Evolutionary conservation across 2,113 vertebrate species (phyloP), one percentile per base, ranked within the genome.

Genomic region (Atractosteus spatula): DNA sequence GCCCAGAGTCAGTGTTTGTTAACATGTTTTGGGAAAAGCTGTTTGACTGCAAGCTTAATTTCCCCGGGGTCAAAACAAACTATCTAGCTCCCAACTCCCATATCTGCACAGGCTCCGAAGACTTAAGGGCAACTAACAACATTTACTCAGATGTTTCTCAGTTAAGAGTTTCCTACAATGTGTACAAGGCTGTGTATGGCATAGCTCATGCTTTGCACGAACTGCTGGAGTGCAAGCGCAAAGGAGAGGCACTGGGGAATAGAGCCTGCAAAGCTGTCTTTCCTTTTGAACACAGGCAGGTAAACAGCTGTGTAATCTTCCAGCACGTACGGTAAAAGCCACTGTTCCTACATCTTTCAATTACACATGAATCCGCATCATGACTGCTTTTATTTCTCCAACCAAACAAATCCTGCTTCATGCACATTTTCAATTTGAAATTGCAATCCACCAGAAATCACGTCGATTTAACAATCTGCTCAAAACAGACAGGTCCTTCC

Each of bases 21-120:
- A 90, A 89, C 66, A 86, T 87, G 79, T 89, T 91, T 77, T 92
- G 91, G 90, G 87, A 91, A 77, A 87, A 88, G 55, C 71, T 88
- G 65, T 92, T 92, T 77, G 77, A 66, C 55, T 92, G 91, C 68
- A 83, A 41, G 14, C 75, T 92, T 3, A 17, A 69, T 29, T 84
- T 84, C 69, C n/a, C 2, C 41, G 62, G 3, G 41, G 57, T n/a
- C 41, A 10, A 61, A 8, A 69, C 55, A 69, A 13, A 3, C 7
- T 55, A 70, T 41, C 8, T 11, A 29, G 8, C 4, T 65, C 17
- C 62, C 3, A 68, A 63, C 79, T n/a, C 55, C 72, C 78, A 41
- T 7, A 3, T 74, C 0, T 92, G 91, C 77, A 86, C 79, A 62
- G 89, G 90, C 14, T 79, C 63, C 70, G 90, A 92, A 63, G 80